Conservation (phyloP, 1,140 invertebrate genomes). For the Druon quercuslanigerum region DNA sequence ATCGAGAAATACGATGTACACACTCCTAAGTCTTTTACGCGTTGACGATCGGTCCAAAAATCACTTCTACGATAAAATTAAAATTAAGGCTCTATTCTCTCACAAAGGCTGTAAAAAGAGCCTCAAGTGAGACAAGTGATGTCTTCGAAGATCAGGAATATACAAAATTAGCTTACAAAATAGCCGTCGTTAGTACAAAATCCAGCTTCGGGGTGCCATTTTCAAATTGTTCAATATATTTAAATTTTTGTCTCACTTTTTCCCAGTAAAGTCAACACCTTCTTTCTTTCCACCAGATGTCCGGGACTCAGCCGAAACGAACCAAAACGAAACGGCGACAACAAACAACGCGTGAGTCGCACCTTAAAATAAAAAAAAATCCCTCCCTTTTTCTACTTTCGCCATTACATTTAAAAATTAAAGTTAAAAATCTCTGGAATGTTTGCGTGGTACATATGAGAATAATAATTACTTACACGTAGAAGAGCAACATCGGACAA, state of each 20-base stretch:
- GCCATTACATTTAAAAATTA: slow-evolving; percentile 35
- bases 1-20: slow-evolving; percentile 11
- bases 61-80: background rate
- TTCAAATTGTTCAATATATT: background rate
- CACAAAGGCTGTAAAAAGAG: slow-evolving; percentile 19
- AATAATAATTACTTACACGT: slow-evolving; percentile 26
- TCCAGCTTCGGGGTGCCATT: slow-evolving; percentile 9
- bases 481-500: slow-evolving; percentile 38
- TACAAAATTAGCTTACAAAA: slow-evolving; percentile 26
- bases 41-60: background rate
- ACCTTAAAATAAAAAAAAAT: background rate
- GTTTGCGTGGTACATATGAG: slow-evolving; percentile 31
- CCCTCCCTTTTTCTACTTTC: slow-evolving; percentile 25
- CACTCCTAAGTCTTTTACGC: background rate
- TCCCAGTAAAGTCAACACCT: slow-evolving; percentile 1
- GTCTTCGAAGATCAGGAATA: slow-evolving; percentile 27
- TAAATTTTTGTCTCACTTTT: background rate
- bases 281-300: background rate
- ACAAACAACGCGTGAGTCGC: background rate
- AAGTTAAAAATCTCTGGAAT: slow-evolving; percentile 43
- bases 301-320: slow-evolving; percentile 4
- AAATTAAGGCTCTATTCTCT: slow-evolving; percentile 23
- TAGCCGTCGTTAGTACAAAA: slow-evolving; percentile 24
- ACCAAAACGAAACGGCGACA: slow-evolving; percentile 16
- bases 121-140: slow-evolving; percentile 6